Percentiles rank a stretch among this genome's conserved stretches.
These are phyloP conservation scores for Drosophila limbata DNA, from an alignment of 2,888 invertebrate genomes.

Conservation along the genomic window DNA sequence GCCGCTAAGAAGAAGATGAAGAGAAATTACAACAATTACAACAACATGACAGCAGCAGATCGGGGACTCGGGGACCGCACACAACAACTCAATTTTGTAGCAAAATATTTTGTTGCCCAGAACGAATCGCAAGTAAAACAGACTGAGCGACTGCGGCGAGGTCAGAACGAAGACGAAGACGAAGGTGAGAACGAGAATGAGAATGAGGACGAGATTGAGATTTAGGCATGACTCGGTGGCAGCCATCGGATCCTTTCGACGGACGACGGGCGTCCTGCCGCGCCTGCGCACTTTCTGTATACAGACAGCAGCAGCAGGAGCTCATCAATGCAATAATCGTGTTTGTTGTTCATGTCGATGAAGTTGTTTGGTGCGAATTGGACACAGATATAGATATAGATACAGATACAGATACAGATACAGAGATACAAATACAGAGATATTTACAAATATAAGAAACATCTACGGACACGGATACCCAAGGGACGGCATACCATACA, in stretches of 20 bases:
- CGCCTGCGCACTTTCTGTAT: conserved; percentile 77
- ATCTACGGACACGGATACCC: conserved; percentile 30
- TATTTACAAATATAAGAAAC: conserved; percentile 3
- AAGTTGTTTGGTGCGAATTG: conserved; percentile 72
- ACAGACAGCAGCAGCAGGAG: conserved; percentile 83
- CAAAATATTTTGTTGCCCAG: conserved; percentile 83
- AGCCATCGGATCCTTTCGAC: conserved; percentile 44
- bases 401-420: conserved; percentile 20
- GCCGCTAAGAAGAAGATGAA: conserved; percentile 55
- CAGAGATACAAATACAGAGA: conserved; percentile 12
- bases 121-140: conserved; percentile 80
- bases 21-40: neutral
- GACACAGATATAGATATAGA: conserved; percentile 28
- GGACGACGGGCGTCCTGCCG: conserved; percentile 64
- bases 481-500: conserved; percentile 47
- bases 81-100: conserved; percentile 78
- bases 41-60: conserved; percentile 61
- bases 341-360: conserved; percentile 63
- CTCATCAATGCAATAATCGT: conserved; percentile 83
- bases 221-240: conserved; percentile 37
- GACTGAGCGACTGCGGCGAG: conserved; percentile 23
- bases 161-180: neutral
- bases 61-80: conserved; percentile 52
- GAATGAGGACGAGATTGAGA: neutral
- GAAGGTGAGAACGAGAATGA: neutral